Base-by-base conservation (phyloP, 64 coral and sea anemone genomes). In the Dendrophyllia cribrosa region DNA sequence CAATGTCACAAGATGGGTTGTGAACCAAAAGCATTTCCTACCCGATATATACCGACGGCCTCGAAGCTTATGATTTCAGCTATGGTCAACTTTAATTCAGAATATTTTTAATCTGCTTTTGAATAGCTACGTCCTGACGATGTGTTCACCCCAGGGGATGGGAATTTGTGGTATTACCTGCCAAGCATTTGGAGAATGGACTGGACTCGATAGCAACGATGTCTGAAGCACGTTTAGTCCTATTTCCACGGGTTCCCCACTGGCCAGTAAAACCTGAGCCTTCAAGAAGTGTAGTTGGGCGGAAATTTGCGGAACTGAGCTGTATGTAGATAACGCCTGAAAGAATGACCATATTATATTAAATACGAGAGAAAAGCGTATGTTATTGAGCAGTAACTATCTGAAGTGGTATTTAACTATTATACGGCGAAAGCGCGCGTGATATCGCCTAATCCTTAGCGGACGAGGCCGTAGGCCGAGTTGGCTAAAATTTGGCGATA, bases 241-340 rank as follows among this genome's bases (percentile, higher is more conserved):
- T 74, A 50, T 80, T 44, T 97, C 88, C 48, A 97, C 75, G 43
- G 94, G 52, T 63, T 89, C 88, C 66, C 73, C 92, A 15, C 70
- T 76, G 44, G 59, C 74, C 22, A 97, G 81, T 50, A 72, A 72
- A 15, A 97, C 68, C 45, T 97, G 95, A 91, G 95, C 95, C 88
- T 97, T 97, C 59, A 97, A 61, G 70, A 97, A 93, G 73, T 97
- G 95, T 3, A 97, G 77, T 11, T 88, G 88, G 59, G 92, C 90
- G 24, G 56, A 66, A 6, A 91, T 58, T 13, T 49, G 66, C 9
- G 95, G 88, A 17, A 76, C 77, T n/a, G 81, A 59, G 17, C 72
- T 87, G 86, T 94, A 97, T 7, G 72, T 47, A 14, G 88, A 26
- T 34, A 97, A 92, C 7, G 88, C 82, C 95, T 97, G 67, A 15